These are phyloP conservation scores for Morus bassanus DNA, from an alignment of 2,797 vertebrate genomes.

Conservation along the genomic window DNA sequence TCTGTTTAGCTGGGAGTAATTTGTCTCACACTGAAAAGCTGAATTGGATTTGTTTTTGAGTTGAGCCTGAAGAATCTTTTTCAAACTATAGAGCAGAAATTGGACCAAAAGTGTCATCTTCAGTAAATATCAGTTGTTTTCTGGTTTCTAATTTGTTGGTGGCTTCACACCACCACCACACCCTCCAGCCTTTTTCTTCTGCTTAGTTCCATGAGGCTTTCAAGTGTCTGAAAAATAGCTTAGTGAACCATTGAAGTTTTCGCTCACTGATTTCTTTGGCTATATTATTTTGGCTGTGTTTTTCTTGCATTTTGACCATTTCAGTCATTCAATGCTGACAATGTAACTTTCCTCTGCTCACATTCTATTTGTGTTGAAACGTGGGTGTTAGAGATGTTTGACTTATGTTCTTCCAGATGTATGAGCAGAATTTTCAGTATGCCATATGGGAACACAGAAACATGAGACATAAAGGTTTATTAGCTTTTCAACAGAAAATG, in stretches of 20 bases:
- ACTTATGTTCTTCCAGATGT: background rate
- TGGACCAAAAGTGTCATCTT: background rate
- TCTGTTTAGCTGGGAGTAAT: background rate
- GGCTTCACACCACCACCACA: background rate
- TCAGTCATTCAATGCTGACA: background rate
- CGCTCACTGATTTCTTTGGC: background rate
- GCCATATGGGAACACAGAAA: background rate
- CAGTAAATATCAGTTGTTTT: background rate
- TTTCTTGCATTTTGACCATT: background rate
- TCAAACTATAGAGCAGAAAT: background rate
- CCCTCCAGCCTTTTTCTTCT: background rate
- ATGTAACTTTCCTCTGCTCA: background rate
- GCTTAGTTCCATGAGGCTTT: background rate
- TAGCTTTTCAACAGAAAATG: slow-evolving; percentile 1
- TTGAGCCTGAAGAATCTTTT: background rate
- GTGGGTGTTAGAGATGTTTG: background rate
- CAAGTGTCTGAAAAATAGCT: background rate
- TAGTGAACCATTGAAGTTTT: background rate
- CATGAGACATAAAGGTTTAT: background rate
- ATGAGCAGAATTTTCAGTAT: background rate
- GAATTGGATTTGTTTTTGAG: background rate
- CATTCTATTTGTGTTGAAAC: background rate
- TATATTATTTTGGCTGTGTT: background rate
- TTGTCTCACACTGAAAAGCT: background rate
- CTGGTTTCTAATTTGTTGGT: background rate